Percentiles rank a stretch among this genome's conserved stretches.
phyloP scores from a whole-genome alignment of 1,140 invertebrate species.

The Chironomus tepperi region DNA sequence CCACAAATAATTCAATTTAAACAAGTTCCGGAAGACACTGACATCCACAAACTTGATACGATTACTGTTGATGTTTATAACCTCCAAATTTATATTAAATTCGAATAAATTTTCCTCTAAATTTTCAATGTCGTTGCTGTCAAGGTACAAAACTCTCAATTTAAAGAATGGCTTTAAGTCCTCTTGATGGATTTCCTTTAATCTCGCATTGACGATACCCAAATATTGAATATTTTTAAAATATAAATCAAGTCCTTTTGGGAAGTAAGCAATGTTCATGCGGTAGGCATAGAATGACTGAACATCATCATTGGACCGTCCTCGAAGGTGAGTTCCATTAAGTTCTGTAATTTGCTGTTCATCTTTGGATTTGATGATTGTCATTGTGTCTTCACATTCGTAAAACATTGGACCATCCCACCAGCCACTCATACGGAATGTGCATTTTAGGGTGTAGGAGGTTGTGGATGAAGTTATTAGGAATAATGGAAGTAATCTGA shows the following conservation, averaged over 20 bases:
- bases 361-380: not conserved
- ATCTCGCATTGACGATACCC: not conserved
- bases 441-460: not conserved
- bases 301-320: not conserved
- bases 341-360: not conserved
- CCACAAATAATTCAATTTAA: not conserved
- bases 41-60: not conserved
- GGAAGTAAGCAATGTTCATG: not conserved
- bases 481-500: not conserved
- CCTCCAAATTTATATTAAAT: not conserved
- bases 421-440: not conserved
- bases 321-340: not conserved
- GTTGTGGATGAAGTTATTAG: not conserved
- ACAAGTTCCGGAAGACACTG: not conserved
- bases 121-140: not conserved
- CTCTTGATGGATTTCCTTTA: not conserved
- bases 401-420: not conserved
- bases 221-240: not conserved
- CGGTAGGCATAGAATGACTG: not conserved
- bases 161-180: not conserved
- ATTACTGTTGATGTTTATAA: not conserved
- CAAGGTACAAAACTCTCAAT: not conserved
- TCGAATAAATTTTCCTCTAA: not conserved
- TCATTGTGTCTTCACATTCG: not conserved
- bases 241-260: not conserved